Conservation (phyloP, 2,888 invertebrate species). For the Furcula furcula region DNA sequence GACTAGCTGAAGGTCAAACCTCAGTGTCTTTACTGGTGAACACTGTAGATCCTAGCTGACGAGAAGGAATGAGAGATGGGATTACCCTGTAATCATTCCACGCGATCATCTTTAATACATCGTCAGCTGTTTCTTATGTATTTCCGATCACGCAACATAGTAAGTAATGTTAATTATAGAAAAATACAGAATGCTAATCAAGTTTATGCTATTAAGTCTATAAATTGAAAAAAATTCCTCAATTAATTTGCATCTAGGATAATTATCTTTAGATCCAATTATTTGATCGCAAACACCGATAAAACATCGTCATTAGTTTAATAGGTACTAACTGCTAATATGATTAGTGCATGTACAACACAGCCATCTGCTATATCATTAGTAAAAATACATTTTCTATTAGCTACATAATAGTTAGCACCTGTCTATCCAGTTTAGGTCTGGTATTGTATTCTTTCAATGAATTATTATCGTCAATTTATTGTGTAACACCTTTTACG, state of each 20-base stretch:
- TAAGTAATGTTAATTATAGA: not conserved
- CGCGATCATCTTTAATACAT: not conserved
- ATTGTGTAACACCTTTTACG: slow-evolving; percentile 1
- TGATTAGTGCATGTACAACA: not conserved
- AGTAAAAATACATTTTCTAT: too few species aligned
- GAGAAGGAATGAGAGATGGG: too few species aligned
- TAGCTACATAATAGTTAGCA: slow-evolving; percentile 7
- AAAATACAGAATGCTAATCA: not conserved
- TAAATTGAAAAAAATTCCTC: slow-evolving; percentile 9
- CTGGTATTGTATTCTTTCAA: slow-evolving; percentile 7
- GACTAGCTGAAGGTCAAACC: too few species aligned
- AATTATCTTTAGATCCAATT: too few species aligned
- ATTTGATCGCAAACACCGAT: not conserved
- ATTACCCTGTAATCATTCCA: not conserved
- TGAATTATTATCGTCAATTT: slow-evolving; percentile 1
- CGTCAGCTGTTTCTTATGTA: not conserved
- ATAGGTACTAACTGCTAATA: too few species aligned
- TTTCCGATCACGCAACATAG: slow-evolving; percentile 1
- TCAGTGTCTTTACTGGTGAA: too few species aligned
- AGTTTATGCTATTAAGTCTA: slow-evolving; percentile 5
- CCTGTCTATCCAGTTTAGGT: slow-evolving; percentile 20
- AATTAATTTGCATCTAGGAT: not conserved
- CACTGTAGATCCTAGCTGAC: too few species aligned
- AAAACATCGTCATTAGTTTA: not conserved
- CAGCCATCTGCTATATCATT: not conserved